Evolutionary conservation across 1,140 invertebrate genomes (phyloP).

Genomic region (Brachionus koreanus): DNA sequence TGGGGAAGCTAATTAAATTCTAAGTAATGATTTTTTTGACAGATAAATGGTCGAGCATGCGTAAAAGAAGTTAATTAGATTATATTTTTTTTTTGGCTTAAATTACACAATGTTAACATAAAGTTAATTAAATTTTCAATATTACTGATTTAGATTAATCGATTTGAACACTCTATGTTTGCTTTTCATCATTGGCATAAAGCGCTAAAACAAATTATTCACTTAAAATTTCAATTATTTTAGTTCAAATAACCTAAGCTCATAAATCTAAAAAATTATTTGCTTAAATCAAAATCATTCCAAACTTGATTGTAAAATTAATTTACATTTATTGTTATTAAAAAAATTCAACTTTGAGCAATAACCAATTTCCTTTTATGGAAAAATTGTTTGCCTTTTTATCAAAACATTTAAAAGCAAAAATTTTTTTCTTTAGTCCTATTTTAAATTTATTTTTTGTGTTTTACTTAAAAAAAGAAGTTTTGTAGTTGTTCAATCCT

Average conservation of each 20-base stretch:
- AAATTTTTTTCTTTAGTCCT: too few species aligned
- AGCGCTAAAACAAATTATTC: not conserved
- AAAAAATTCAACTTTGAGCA: not conserved
- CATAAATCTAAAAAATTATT: not conserved
- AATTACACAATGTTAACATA: not conserved
- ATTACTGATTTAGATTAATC: not conserved
- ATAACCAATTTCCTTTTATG: not conserved
- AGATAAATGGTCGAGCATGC: not conserved
- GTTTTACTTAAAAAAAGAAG: too few species aligned
- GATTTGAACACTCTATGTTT: not conserved
- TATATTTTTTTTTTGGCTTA: not conserved
- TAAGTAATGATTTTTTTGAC: not conserved
- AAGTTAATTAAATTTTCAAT: not conserved
- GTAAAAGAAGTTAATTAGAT: not conserved
- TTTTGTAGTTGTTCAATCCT: not conserved
- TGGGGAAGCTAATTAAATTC: not conserved
- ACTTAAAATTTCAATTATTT: slow-evolving; percentile 3
- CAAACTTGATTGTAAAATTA: not conserved
- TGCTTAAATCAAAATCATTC: not conserved
- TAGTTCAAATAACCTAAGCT: not conserved
- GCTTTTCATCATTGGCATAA: not conserved
- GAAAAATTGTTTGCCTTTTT: not conserved
- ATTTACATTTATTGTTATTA: not conserved
- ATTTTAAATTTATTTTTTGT: too few species aligned
- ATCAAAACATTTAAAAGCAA: too few species aligned